A percentile compares a stretch with the other conserved stretches of the same genome.
Conservation (phyloP, 2,888 invertebrate genomes). For the Apotomis turbidana region DNA sequence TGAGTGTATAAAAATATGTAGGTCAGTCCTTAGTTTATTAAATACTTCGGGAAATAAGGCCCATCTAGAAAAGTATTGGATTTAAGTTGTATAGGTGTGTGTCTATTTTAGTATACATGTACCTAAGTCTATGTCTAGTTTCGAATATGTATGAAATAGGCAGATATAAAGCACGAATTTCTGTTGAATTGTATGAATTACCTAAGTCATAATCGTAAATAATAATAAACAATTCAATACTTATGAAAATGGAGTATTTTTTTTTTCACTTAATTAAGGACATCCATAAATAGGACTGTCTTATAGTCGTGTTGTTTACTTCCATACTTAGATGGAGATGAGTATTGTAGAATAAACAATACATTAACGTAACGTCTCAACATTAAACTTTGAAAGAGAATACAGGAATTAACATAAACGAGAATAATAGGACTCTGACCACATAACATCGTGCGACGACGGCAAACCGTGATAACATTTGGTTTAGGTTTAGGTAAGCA, state of each 20-base stretch:
- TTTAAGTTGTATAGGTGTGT: neutral
- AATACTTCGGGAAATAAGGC: neutral
- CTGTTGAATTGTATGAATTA: constrained; percentile 53
- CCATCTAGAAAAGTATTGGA: constrained; percentile 4
- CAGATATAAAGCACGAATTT: constrained; percentile 18
- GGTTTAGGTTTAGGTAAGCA: too few species aligned
- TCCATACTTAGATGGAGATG: too few species aligned
- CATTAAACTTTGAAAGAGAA: too few species aligned
- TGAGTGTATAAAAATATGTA: neutral
- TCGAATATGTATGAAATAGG: neutral
- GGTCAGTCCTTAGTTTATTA: constrained; percentile 1
- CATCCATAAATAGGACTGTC: too few species aligned
- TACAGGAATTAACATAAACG: too few species aligned
- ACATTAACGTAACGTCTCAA: too few species aligned
- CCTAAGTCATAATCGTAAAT: constrained; percentile 64
- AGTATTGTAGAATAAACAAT: too few species aligned
- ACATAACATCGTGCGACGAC: too few species aligned
- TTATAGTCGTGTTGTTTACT: too few species aligned
- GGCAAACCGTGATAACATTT: too few species aligned
- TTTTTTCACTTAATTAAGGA: constrained; percentile 11
- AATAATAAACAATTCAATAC: constrained; percentile 44
- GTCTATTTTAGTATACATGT: constrained; percentile 3
- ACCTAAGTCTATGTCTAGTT: constrained; percentile 4
- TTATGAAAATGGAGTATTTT: constrained; percentile 36
- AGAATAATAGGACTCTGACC: too few species aligned